Base-by-base conservation (phyloP, 2,113 vertebrate species). In the Rynchops niger region DNA sequence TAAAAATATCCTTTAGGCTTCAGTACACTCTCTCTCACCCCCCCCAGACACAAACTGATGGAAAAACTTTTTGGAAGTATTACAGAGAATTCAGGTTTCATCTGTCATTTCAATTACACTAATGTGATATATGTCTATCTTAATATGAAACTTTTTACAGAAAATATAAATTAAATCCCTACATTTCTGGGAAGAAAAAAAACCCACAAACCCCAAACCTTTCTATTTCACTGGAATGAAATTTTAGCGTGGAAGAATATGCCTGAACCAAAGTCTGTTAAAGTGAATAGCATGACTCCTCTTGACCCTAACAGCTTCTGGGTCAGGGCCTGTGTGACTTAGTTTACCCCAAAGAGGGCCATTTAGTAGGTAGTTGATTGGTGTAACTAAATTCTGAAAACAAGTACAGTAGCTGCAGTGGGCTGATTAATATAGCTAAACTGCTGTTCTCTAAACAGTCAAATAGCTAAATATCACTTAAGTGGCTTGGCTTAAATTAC, bases 381-480 rank as follows among this genome's bases (percentile, higher is more conserved):
- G 32, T 86, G 43, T 77, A 87, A 62, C 32, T 59, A 29, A 91
- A 90, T 94, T 90, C 89, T 71, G 65, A 93, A 96, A 95, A 73
- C 82, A 93, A 90, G 87, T 91, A 77, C 87, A 88, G 87, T 96
- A 90, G 91, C 91, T 83, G 66, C 56, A 66, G 50, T 70, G 55
- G 38, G 27, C 76, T 96, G 94, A 95, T 93, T 84, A 93, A 83
- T 96, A 86, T 50, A 91, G 58, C 87, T 90, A 94, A 95, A 94
- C 93, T 93, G 78, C 95, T 95, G 74, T 83, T 94, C 96, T 95
- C 93, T 95, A 97, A 96, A 94, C 93, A 95, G 81, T 91, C 94
- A 88, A 94, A 96, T 71, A 97, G 84, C 93, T 97, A 95, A 97
- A 95, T 97, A 95, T 96, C 93, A 90, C 74, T 96, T 97, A 97